Base-by-base conservation (phyloP, 2,888 invertebrate genomes). In the Platycheirus albimanus region DNA sequence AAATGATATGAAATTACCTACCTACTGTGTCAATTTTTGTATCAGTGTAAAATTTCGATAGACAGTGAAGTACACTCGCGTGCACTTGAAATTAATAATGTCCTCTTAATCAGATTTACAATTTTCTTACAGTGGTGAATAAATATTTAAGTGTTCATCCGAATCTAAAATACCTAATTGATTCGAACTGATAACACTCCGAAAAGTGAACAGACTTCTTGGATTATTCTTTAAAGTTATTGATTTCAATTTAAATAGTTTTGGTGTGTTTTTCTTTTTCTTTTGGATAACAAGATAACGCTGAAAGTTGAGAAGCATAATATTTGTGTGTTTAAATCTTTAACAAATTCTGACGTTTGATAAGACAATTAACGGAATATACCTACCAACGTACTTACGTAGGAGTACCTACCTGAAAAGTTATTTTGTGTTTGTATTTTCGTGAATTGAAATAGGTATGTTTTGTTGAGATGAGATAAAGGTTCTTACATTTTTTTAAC, bases 1-100 rank as follows among this genome's bases (percentile, higher is more conserved):
- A 49, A 66, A 49, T 74, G 52, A 28, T 63, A 45, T 51, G 33
- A 81, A 76, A 67, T 81, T 77, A 71, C 36, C 71, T 81, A n/a
- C n/a, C n/a, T 76, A 71, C 38, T 77, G 81, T 76, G 76, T 77
- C 77, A 77, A 77, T 28, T 28, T 54, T 67, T 58, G 43, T 80
- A 81, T 76, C 76, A 76, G 70, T 71, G 49, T 28, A 33, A 70
- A 49, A 54, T 64, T 49, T 43, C 67, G 71, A 45, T 66, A 58
- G 66, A 78, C 47, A 58, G 80, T 81, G 80, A 76, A 81, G 66
- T 81, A 76, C 64, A 81, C 76, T 71, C 61, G 24, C 52, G 43
- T 81, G 80, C 80, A 76, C 66, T 76, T 81, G 66, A 66, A 80
- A 47, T 19, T 11, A 33, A 4, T n/a, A 11, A 71, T 61, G 54